Conservation (phyloP, 2,113 vertebrate species). For the Bothrops jararaca region DNA sequence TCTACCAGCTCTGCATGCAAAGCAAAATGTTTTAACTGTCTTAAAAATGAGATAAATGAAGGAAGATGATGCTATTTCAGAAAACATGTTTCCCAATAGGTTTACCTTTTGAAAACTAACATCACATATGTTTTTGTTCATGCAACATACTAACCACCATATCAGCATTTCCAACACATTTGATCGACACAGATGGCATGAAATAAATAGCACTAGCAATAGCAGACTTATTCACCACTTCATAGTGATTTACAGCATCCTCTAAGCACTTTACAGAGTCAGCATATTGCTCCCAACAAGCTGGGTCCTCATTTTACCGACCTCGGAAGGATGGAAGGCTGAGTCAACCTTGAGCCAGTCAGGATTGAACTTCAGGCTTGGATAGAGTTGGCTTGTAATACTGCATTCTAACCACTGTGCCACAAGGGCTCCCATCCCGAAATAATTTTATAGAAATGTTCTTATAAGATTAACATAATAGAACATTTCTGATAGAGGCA, state of each 20-base stretch:
- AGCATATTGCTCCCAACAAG: no score
- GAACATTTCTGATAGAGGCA: neutral
- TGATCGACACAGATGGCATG: neutral
- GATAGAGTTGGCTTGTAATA: no score
- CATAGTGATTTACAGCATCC: no score
- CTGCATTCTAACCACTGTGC: no score
- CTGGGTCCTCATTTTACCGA: no score
- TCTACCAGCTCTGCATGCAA: neutral
- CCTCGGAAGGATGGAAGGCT: no score
- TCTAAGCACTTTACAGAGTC: no score
- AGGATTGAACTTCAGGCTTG: no score
- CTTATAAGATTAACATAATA: neutral
- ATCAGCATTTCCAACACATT: neutral
- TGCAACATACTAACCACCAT: neutral
- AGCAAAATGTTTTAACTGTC: neutral
- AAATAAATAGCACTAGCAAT: neutral
- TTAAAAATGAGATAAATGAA: neutral
- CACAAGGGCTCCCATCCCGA: neutral
- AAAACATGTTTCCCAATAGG: neutral
- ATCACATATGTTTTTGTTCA: neutral
- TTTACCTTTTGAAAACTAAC: neutral
- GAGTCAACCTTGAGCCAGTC: no score
- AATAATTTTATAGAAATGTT: neutral
- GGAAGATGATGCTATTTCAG: neutral
- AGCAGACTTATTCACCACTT: no score